These are phyloP conservation scores for Notolepis coatsorum DNA, from an alignment of 2,797 vertebrate species.

Conservation along the genomic window DNA sequence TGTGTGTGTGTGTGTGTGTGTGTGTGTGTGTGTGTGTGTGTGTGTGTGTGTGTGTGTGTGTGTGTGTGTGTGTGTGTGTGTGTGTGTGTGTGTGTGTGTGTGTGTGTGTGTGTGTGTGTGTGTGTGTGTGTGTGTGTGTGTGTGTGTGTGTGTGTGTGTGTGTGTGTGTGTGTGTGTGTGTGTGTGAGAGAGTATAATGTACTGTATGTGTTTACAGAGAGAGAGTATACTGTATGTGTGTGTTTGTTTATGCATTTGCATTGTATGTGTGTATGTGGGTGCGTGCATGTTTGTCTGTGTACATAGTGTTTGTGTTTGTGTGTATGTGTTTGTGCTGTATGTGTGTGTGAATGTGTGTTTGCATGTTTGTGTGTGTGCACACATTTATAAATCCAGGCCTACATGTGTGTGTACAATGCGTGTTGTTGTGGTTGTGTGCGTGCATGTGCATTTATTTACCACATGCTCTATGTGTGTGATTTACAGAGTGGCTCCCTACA, in stretches of 20 bases:
- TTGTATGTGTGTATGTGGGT: neutral
- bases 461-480: neutral
- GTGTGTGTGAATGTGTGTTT: neutral
- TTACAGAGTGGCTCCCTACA: conserved; percentile 26
- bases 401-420: neutral
- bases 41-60: neutral
- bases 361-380: neutral
- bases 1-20: neutral
- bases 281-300: neutral
- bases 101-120: neutral
- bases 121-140: neutral
- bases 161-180: neutral
- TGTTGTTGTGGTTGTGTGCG: neutral
- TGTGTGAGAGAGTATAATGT: too few species aligned
- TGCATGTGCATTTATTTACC: neutral
- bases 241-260: neutral
- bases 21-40: too few species aligned
- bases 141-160: neutral
- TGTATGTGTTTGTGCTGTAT: neutral
- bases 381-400: neutral
- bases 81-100: neutral
- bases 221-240: neutral
- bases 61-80: neutral
- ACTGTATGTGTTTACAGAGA: too few species aligned
- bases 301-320: too few species aligned